phyloP scores from a whole-genome alignment of 2,797 vertebrate genomes.

The Tiaroga cobitis region DNA sequence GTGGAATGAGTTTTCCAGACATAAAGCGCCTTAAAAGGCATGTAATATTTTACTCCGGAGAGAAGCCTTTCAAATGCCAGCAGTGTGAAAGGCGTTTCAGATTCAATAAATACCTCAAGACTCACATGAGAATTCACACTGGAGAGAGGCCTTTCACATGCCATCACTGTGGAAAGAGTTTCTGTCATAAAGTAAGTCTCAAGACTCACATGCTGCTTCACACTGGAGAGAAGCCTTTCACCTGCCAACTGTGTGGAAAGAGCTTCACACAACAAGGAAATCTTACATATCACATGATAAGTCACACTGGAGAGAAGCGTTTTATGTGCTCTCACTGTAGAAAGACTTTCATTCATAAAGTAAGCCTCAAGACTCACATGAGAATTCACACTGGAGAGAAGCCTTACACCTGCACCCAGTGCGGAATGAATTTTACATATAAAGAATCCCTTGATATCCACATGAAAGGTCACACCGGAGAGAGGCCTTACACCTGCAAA shows the following conservation, averaged over 20 bases:
- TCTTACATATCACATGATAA: not conserved
- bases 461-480: not conserved
- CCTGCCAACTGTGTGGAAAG: not conserved
- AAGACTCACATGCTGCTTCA: conserved; percentile 1
- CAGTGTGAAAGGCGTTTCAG: not conserved
- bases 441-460: not conserved
- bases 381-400: conserved; percentile 1
- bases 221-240: not conserved
- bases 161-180: not conserved
- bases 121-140: not conserved
- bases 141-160: not conserved
- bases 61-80: not conserved
- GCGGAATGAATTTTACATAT: not conserved
- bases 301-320: not conserved
- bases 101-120: not conserved
- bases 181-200: not conserved
- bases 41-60: not conserved
- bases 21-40: not conserved
- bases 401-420: not conserved
- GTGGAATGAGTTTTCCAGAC: not conserved
- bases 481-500: not conserved
- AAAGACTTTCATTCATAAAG: not conserved
- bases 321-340: not conserved
- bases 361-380: not conserved
- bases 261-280: not conserved